Evolutionary conservation across 1,140 invertebrate species (phyloP).

Genomic region (Hypsibius dujardini): DNA sequence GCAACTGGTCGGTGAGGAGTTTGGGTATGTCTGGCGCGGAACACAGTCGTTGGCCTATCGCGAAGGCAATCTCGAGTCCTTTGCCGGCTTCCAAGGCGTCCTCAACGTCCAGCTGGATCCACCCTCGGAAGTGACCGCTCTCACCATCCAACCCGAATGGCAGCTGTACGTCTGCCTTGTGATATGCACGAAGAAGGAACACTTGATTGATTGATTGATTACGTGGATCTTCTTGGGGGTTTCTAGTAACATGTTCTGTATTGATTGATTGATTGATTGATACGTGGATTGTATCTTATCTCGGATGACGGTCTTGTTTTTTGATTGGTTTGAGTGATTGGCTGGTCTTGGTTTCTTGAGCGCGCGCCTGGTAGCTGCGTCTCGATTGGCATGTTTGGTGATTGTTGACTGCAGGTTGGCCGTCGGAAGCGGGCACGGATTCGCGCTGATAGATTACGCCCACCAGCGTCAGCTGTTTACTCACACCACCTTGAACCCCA

Average conservation of each 20-base stretch:
- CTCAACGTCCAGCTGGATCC: conserved; percentile 69
- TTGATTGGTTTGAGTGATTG: too few species aligned
- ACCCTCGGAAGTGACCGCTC: conserved; percentile 74
- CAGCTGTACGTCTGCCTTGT: conserved; percentile 41
- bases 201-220: too few species aligned
- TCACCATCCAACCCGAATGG: conserved; percentile 72
- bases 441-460: conserved; percentile 69
- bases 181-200: neutral
- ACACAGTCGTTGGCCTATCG: neutral
- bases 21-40: neutral
- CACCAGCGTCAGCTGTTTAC: conserved; percentile 50
- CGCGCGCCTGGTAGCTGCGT: too few species aligned
- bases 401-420: conserved; percentile 49
- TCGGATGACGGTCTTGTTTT: too few species aligned
- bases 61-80: conserved; percentile 33
- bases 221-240: too few species aligned
- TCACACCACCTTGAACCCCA: too few species aligned
- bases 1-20: neutral
- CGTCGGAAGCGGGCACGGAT: conserved; percentile 81
- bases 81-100: conserved; percentile 53
- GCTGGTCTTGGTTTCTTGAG: neutral
- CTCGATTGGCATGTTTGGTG: conserved; percentile 22
- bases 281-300: neutral
- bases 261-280: conserved; percentile 11
- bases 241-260: too few species aligned